Conservation (phyloP, 30 jellyfish, hydroid and myxozoan species). For the Pseudorhiza aurosa region DNA sequence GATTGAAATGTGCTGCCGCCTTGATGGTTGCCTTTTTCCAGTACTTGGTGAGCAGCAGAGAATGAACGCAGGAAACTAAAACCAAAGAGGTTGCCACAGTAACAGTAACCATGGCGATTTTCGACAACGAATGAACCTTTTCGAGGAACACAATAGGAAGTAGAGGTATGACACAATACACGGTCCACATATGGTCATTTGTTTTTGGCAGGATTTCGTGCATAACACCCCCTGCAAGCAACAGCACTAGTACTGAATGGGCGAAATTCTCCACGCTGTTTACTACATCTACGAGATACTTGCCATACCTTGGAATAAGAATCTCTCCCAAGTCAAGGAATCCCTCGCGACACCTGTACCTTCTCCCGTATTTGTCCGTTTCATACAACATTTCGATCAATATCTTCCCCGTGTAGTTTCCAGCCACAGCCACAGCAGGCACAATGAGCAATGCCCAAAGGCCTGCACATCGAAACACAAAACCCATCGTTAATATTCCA, state of each 20-base stretch:
- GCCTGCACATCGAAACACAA: slow-evolving; percentile 54
- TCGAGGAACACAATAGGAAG: slow-evolving; percentile 28
- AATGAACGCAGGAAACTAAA: neutral
- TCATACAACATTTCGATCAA: slow-evolving; percentile 38
- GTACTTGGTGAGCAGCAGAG: neutral
- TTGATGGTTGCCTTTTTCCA: slow-evolving; percentile 17
- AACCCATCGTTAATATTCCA: slow-evolving; percentile 58
- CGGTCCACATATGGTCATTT: slow-evolving; percentile 57
- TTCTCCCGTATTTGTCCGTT: slow-evolving; percentile 16
- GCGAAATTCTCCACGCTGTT: slow-evolving; percentile 52
- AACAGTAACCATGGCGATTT: slow-evolving; percentile 33
- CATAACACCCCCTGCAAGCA: slow-evolving; percentile 61
- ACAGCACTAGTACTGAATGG: slow-evolving; percentile 35
- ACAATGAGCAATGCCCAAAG: slow-evolving; percentile 52
- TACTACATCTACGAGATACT: slow-evolving; percentile 12
- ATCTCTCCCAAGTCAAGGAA: slow-evolving; percentile 46
- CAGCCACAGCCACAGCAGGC: slow-evolving; percentile 43
- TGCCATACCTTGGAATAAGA: slow-evolving; percentile 41
- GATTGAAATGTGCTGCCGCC: slow-evolving; percentile 13
- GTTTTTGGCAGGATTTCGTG: slow-evolving; percentile 31
- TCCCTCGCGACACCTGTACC: slow-evolving; percentile 39
- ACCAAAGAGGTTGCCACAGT: slow-evolving; percentile 12
- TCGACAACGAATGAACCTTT: slow-evolving; percentile 43
- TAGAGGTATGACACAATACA: slow-evolving; percentile 13
- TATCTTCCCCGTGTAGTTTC: slow-evolving; percentile 53